Conservation (phyloP, 1,140 invertebrate genomes). For the Cryptotermes secundus region DNA sequence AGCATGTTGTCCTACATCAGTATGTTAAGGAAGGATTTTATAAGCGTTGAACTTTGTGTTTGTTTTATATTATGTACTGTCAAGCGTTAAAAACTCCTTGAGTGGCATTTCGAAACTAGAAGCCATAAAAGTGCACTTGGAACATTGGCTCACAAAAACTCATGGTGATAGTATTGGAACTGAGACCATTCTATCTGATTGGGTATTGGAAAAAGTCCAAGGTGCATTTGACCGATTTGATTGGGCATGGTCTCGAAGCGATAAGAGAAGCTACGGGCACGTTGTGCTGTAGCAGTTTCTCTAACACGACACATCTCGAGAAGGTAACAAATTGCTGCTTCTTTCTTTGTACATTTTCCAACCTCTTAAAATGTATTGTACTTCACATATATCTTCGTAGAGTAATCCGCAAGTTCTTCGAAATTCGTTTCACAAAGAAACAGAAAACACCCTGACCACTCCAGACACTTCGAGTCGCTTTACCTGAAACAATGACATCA, state of each 20-base stretch:
- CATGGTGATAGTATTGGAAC: neutral
- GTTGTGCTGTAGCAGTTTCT: neutral
- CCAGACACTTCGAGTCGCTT: too few relatives aligned
- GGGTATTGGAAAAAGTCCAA: conserved; percentile 5
- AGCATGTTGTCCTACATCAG: too few relatives aligned
- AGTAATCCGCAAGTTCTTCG: neutral
- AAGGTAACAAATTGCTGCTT: neutral
- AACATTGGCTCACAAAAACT: neutral
- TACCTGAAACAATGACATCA: too few relatives aligned
- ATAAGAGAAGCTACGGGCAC: neutral
- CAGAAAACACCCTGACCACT: too few relatives aligned
- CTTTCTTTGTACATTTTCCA: neutral
- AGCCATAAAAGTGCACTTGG: neutral
- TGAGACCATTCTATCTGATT: neutral
- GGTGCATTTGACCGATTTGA: neutral
- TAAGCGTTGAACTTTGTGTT: too few relatives aligned
- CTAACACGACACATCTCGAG: neutral
- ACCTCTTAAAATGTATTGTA: neutral
- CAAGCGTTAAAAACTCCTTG: neutral
- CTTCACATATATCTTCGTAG: neutral
- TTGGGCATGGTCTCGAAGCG: neutral
- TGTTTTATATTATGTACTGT: neutral
- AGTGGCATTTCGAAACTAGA: neutral
- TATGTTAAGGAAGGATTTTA: too few relatives aligned
- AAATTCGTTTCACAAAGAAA: too few relatives aligned